These are phyloP conservation scores for Frankliniella intonsa DNA, from an alignment of 2,888 invertebrate genomes.

Conservation along the genomic window DNA sequence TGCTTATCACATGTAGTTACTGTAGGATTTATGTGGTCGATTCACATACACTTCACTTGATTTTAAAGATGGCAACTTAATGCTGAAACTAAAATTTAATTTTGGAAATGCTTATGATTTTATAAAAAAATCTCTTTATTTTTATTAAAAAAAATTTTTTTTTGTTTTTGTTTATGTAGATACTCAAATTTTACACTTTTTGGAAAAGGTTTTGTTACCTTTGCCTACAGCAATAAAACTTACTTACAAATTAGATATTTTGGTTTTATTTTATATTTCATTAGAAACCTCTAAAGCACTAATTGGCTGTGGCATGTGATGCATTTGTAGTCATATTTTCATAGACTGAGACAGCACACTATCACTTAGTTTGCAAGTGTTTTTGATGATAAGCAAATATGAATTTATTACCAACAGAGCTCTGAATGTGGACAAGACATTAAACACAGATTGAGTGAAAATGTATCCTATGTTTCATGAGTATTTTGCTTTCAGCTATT, in stretches of 20 bases:
- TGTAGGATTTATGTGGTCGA: not conserved
- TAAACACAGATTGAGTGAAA: too few relatives aligned
- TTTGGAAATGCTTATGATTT: too few relatives aligned
- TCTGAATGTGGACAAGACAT: not conserved
- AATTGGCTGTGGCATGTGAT: not conserved
- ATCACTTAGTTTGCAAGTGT: too few relatives aligned
- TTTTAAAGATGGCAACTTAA: not conserved
- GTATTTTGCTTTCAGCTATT: constrained; percentile 37
- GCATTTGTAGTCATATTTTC: too few relatives aligned
- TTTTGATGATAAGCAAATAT: too few relatives aligned
- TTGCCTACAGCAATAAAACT: not conserved
- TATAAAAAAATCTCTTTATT: too few relatives aligned
- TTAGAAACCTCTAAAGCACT: not conserved
- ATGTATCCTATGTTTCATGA: too few relatives aligned
- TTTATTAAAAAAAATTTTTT: not conserved
- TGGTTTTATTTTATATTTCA: not conserved
- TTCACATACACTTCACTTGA: not conserved
- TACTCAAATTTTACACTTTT: not conserved
- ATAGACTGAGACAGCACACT: too few relatives aligned
- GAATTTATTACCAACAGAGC: not conserved
- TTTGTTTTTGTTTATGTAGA: not conserved
- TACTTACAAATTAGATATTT: not conserved
- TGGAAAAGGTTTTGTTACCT: not conserved
- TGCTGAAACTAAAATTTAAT: not conserved
- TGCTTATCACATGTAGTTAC: not conserved